These are phyloP conservation scores for Onychomys arenicola DNA, from an alignment of 2,797 vertebrate species.

Conservation along the genomic window DNA sequence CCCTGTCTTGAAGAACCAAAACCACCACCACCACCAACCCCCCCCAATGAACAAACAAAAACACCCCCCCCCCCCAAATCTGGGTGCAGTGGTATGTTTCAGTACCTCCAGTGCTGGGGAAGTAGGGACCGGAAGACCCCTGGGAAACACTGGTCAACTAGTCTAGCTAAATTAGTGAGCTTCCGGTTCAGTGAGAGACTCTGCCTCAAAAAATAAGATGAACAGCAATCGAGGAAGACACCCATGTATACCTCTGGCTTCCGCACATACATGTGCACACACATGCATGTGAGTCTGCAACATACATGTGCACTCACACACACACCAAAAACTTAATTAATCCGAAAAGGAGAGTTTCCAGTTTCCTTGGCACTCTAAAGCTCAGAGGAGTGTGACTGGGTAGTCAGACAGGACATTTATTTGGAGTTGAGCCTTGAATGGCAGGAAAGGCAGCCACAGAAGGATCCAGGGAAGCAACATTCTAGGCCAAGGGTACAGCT, in stretches of 20 bases:
- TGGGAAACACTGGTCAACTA: not conserved
- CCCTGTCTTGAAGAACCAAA: not conserved
- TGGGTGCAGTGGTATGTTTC: not conserved
- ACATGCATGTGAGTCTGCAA: not conserved
- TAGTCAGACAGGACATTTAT: not conserved
- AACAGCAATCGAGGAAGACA: not conserved
- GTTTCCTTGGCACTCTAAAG: not conserved
- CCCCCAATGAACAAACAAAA: no score
- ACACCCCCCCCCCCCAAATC: not conserved
- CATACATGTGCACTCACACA: not conserved
- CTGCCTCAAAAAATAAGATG: not conserved
- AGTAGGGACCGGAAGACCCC: not conserved
- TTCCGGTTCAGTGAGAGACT: not conserved
- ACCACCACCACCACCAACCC: not conserved
- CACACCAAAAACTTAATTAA: not conserved
- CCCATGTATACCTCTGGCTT: not conserved
- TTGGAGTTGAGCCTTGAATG: not conserved
- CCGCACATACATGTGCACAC: not conserved
- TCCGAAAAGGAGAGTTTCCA: not conserved
- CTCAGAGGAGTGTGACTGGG: not conserved
- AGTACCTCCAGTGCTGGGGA: not conserved
- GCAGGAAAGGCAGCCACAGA: slow-evolving; percentile 22
- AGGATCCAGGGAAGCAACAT: slow-evolving; percentile 45
- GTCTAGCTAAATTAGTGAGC: not conserved
- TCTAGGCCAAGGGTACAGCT: slow-evolving; percentile 78